Evolutionary conservation across 2,797 vertebrate species (phyloP), one percentile per base, ranked within the genome.

Genomic region (Percopsis omiscomaycus): DNA sequence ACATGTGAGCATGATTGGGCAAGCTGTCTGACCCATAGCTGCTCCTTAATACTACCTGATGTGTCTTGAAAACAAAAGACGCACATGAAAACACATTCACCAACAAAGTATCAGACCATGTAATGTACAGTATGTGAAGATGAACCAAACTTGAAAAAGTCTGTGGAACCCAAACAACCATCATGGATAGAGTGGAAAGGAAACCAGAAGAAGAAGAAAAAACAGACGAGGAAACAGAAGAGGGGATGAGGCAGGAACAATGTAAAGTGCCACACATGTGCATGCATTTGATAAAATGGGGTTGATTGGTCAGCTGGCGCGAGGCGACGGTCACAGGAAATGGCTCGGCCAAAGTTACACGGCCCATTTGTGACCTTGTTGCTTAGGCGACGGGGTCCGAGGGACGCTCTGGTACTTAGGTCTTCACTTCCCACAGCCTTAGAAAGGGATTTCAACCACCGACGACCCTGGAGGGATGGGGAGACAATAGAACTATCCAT

Each of bases 381-480:
- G 45, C 50, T 32, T 57, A 44, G 67, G 51, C 68, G 48, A 63
- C 75, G 61, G 28, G 45, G 53, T 60, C 29, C 55, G 45, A 48
- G 51, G 61, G 57, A 58, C 51, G 2, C 49, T 49, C 55, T 29
- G 62, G 22, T 63, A 65, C 66, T 55, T 52, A 32, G 42, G 60
- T 42, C 46, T 12, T 52, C 50, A 74, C 74, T 88, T 92, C 87
- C 87, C 89, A 89, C 71, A 88, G 69, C 73, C 77, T 66, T 42
- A 42, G 9, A 42, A 42, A 2, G 37, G 6, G 8, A 42, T 42
- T 9, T 42, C 74, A 60, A 74, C 66, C 58, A 62, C 44, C 14
- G 51, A 63, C 48, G 11, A 76, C 85, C 80, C 87, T 54, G 68
- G 79, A 84, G 82, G 81, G 27, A 68, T 2, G 6, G 37, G 15